Conservation (phyloP, 2,888 invertebrate species). For the Volucella inflata region DNA sequence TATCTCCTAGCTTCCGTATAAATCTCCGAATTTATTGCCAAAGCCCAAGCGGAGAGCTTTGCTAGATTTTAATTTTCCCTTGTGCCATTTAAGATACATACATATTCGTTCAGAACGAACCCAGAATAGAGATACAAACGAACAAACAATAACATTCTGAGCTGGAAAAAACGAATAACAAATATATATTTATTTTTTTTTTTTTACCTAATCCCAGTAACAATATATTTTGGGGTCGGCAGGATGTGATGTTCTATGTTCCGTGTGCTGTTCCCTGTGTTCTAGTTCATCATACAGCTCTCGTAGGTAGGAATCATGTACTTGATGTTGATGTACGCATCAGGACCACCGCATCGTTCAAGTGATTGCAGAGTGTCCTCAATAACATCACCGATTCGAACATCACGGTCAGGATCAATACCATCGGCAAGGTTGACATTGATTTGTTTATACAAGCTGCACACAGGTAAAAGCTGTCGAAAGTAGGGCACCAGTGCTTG, state of each 20-base stretch:
- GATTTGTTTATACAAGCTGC: constrained; percentile 90
- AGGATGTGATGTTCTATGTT: too few relatives aligned
- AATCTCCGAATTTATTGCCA: constrained; percentile 70
- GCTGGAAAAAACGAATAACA: constrained; percentile 8
- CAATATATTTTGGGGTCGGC: too few relatives aligned
- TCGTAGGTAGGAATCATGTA: constrained; percentile 99
- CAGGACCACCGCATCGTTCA: constrained; percentile 96
- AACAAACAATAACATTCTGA: background rate
- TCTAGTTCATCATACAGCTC: constrained; percentile 86
- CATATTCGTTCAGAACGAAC: constrained; percentile 6
- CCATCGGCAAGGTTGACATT: constrained; percentile 92
- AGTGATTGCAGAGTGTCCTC: constrained; percentile 96
- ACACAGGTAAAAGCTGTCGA: constrained; percentile 94
- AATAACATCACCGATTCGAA: constrained; percentile 95
- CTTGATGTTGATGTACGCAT: constrained; percentile 98
- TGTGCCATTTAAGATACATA: constrained; percentile 38
- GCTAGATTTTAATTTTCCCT: constrained; percentile 70
- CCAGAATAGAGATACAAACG: constrained; percentile 2
- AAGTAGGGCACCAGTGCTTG: constrained; percentile 98
- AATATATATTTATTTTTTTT: constrained; percentile 44
- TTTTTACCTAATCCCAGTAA: background rate
- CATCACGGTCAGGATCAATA: constrained; percentile 93
- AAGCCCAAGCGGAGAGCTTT: constrained; percentile 52
- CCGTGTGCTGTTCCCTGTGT: too few relatives aligned
- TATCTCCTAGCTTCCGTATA: constrained; percentile 66